Base-by-base conservation (phyloP, 2,888 invertebrate genomes). In the Drosophila borealis region DNA sequence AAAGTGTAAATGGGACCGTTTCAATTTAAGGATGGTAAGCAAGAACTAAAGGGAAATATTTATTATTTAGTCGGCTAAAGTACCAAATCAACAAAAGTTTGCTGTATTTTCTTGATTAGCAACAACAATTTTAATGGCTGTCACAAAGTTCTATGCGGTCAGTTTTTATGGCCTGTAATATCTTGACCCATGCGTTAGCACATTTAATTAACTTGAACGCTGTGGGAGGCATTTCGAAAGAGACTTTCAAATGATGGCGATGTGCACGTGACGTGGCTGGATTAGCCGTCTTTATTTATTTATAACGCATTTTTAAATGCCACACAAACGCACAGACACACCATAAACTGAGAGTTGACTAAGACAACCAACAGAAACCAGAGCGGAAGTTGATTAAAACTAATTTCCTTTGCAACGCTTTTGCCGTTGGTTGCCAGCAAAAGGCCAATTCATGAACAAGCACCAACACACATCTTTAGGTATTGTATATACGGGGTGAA, bases 381-480 rank as follows among this genome's bases (percentile, higher is more conserved):
- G 61, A 63, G 66, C 80, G 87, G 83, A 88, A 78, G 75, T 78
- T 67, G 80, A 86, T 83, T 85, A 86, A 86, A 86, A 86, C 86
- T 86, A 85, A 85, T 85, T 85, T 85, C 86, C 84, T 69, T 64
- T 80, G 74, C 65, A 86, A 78, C 68, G 72, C 69, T 68, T 55
- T 70, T 61, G 61, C 54, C 48, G 36, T 14, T 25, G 50, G 57
- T 36, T 54, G 21, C 29, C 41, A 44, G 51, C 51, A 70, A 57
- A 55, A 51, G 49, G 45, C 53, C 60, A 69, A 57, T 46, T 36
- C 46, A 55, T 62, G 42, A 37, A 64, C 60, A 74, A 25, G 55
- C 45, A 41, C 46, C 63, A n/a, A 50, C 14, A 54, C 8, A 29
- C 13, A 29, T 1, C 21, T 10, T 14, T 6, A 48, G 14, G 34